Evolutionary conservation across 2,888 invertebrate genomes (phyloP).

Genomic region (Chrysolina oricalcia): DNA sequence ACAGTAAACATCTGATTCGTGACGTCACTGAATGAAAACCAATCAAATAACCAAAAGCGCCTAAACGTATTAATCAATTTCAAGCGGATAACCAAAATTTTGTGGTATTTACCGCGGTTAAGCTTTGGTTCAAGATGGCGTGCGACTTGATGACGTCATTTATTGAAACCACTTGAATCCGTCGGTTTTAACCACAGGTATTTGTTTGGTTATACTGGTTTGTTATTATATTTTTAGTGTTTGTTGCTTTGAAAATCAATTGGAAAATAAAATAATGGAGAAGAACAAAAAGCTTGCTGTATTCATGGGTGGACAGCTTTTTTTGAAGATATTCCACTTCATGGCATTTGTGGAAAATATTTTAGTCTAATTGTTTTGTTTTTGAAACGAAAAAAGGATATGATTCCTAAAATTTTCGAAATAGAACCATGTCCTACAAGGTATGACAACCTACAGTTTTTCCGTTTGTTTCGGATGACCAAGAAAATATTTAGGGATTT

Average conservation of each 20-base stretch:
- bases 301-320: constrained; percentile 1
- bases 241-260: too few species aligned
- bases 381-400: not conserved
- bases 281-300: not conserved
- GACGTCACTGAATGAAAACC: too few species aligned
- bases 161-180: too few species aligned
- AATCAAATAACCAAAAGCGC: too few species aligned
- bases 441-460: not conserved
- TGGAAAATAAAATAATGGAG: constrained; percentile 14
- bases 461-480: not conserved
- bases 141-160: not conserved
- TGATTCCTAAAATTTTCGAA: not conserved
- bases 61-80: too few species aligned
- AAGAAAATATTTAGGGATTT: not conserved
- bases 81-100: constrained; percentile 23
- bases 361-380: not conserved
- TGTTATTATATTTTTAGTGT: too few species aligned
- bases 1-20: too few species aligned
- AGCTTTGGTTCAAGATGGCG: constrained; percentile 10
- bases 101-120: constrained; percentile 22
- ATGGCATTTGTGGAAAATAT: not conserved
- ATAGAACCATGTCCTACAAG: not conserved
- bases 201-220: too few species aligned
- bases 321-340: constrained; percentile 6
- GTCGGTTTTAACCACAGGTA: too few species aligned